Evolutionary conservation across 2,113 vertebrate species (phyloP).

Genomic region (Andinoacara biseriatus): DNA sequence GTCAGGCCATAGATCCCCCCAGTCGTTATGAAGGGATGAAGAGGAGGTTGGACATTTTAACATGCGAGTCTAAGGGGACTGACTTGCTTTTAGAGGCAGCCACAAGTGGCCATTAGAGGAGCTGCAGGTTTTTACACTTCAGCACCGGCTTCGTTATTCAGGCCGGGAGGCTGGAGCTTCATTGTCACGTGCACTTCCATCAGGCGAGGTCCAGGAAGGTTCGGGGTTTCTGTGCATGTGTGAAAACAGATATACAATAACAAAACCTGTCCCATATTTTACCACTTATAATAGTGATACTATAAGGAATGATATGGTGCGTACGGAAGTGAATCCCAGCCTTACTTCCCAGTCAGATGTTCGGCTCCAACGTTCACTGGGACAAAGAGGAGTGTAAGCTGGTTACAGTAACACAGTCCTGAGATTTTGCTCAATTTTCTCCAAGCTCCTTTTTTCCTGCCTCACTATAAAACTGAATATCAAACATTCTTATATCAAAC

Average conservation of each 20-base stretch:
- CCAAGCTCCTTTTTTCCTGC: too few relatives aligned
- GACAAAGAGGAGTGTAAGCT: not conserved
- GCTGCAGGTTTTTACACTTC: not conserved
- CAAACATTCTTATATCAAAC: not conserved
- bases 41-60: not conserved
- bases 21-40: not conserved
- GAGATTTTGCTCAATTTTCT: too few relatives aligned
- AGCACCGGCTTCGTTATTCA: not conserved
- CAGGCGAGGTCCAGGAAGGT: not conserved
- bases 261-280: too few relatives aligned
- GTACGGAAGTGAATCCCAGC: not conserved
- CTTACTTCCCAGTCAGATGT: not conserved
- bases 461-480: too few relatives aligned
- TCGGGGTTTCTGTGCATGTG: not conserved
- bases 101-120: not conserved
- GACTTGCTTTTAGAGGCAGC: not conserved
- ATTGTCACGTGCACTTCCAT: not conserved
- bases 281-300: too few relatives aligned
- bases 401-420: too few relatives aligned
- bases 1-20: not conserved
- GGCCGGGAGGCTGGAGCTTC: not conserved
- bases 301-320: not conserved
- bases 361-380: fast-evolving
- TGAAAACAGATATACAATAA: not conserved
- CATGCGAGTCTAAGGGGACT: not conserved